Conservation (phyloP, 2,888 invertebrate species). For the Stegana nigrithorax region DNA sequence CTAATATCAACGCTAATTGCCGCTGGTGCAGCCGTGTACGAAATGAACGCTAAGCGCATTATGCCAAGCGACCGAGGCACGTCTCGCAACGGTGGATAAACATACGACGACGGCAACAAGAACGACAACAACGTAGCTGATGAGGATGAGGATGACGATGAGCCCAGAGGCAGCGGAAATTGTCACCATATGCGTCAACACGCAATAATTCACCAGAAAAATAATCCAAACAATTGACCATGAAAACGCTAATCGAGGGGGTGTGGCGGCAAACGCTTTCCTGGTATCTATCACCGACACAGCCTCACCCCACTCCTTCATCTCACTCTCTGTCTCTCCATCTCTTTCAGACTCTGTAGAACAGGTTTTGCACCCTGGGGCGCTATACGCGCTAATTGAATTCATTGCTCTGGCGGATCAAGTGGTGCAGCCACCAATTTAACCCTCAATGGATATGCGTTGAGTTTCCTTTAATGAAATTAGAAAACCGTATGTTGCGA, state of each 20-base stretch:
- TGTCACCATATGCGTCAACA: slow-evolving; percentile 70
- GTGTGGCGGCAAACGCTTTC: slow-evolving; percentile 38
- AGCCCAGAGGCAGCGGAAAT: slow-evolving; percentile 46
- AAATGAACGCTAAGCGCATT: slow-evolving; percentile 46
- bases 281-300: too few species aligned
- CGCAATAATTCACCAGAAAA: slow-evolving; percentile 69
- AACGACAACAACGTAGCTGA: neutral
- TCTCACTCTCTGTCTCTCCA: slow-evolving; percentile 19
- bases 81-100: neutral
- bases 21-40: slow-evolving; percentile 31
- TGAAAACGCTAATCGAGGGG: slow-evolving; percentile 56
- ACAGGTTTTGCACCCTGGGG: slow-evolving; percentile 9
- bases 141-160: too few species aligned
- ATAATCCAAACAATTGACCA: slow-evolving; percentile 69
- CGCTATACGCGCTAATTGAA: slow-evolving; percentile 58
- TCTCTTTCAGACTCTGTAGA: neutral
- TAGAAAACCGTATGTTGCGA: slow-evolving; percentile 61
- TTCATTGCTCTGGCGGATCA: slow-evolving; percentile 60
- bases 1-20: slow-evolving; percentile 62
- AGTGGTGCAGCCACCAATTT: slow-evolving; percentile 47
- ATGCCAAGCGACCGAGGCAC: slow-evolving; percentile 33
- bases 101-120: neutral
- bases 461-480: slow-evolving; percentile 53
- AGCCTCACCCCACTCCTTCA: neutral
- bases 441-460: slow-evolving; percentile 9